These are phyloP conservation scores for Leucania comma DNA, from an alignment of 2,888 invertebrate genomes.

Conservation along the genomic window DNA sequence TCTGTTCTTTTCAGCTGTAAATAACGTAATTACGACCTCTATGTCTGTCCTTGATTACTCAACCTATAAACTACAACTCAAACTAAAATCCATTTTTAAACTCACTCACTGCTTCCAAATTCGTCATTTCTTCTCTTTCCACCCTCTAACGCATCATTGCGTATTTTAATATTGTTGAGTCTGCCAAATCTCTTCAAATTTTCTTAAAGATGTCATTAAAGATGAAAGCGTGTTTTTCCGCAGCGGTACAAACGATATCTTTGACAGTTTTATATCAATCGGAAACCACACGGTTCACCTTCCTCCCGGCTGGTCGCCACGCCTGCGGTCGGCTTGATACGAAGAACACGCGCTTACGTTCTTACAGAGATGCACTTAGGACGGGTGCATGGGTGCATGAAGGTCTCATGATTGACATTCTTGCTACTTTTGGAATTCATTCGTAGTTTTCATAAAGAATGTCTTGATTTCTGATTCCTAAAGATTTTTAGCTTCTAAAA, in stretches of 20 bases:
- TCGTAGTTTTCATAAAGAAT: not conserved
- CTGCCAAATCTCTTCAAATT: conserved; percentile 49
- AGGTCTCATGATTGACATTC: not conserved
- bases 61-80: conserved; percentile 10
- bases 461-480: not conserved
- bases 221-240: conserved; percentile 55
- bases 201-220: conserved; percentile 37
- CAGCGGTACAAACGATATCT: conserved; percentile 28
- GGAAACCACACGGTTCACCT: conserved; percentile 67
- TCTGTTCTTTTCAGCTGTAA: not conserved
- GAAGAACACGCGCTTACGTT: conserved; percentile 48
- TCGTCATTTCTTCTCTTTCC: conserved; percentile 18
- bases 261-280: conserved; percentile 67
- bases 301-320: conserved; percentile 58
- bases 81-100: conserved; percentile 23
- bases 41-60: not conserved
- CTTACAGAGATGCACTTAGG: conserved; percentile 34
- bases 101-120: conserved; percentile 5
- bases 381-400: not conserved
- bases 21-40: not conserved
- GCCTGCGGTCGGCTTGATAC: conserved; percentile 60
- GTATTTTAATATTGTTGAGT: conserved; percentile 45
- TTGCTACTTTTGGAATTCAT: not conserved
- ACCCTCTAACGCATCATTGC: conserved; percentile 31
- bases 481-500: no score